Evolutionary conservation across 2,113 vertebrate genomes (phyloP).

Genomic region (Corapipo altera): DNA sequence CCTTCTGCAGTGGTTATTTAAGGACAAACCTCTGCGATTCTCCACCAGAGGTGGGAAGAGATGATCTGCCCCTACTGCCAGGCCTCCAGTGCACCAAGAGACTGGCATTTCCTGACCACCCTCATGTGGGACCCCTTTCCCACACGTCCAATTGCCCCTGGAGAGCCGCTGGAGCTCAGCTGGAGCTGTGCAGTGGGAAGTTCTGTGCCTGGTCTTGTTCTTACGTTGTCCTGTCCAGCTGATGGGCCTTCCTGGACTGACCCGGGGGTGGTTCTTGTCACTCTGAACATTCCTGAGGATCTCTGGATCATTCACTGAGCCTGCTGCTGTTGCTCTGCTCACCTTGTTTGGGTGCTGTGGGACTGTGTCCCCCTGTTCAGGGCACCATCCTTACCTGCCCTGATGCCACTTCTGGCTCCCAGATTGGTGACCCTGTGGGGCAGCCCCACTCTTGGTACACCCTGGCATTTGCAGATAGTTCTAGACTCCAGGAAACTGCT

Average conservation of each 20-base stretch:
- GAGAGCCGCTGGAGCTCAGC: neutral
- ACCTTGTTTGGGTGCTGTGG: neutral
- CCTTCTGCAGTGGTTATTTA: neutral
- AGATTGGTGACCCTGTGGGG: too few species aligned
- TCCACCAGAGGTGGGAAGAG: neutral
- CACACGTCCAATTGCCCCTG: neutral
- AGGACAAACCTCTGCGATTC: neutral
- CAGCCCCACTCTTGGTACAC: neutral
- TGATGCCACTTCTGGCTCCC: neutral
- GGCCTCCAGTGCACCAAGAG: neutral
- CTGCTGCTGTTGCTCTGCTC: neutral
- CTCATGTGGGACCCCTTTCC: neutral
- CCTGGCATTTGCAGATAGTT: neutral
- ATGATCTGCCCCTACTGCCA: neutral
- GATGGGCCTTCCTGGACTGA: neutral
- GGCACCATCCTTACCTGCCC: neutral
- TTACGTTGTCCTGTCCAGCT: neutral
- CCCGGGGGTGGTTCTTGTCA: fast-evolving
- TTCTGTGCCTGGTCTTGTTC: neutral
- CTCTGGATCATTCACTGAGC: neutral
- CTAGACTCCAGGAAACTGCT: neutral
- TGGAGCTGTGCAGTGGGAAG: neutral
- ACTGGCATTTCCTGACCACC: neutral
- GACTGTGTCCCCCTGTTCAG: neutral
- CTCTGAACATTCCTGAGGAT: neutral